A percentile compares a stretch with the other conserved stretches of the same genome.
phyloP scores from a whole-genome alignment of 2,888 invertebrate genomes.

The Ophion ventricosus region DNA sequence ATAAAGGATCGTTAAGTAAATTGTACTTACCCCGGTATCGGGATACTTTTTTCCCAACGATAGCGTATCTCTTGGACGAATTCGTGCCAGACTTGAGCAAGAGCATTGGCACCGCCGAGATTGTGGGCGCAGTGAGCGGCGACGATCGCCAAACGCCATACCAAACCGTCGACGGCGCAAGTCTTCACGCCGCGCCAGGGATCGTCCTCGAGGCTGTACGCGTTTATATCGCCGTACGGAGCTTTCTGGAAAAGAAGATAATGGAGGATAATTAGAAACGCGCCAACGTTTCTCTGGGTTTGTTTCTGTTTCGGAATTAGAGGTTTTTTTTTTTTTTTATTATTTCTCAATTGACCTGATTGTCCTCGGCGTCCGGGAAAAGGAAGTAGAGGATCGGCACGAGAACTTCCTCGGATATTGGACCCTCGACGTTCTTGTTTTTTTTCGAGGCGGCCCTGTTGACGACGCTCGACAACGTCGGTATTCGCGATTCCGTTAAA shows the following conservation, averaged over 20 bases:
- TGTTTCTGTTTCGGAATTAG: no score
- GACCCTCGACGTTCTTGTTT: slow-evolving; percentile 87
- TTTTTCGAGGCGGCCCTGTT: slow-evolving; percentile 85
- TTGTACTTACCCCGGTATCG: slow-evolving; percentile 92
- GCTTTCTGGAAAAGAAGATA: slow-evolving; percentile 72
- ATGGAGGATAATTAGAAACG: not conserved
- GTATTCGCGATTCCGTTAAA: slow-evolving; percentile 91
- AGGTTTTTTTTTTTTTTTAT: no score
- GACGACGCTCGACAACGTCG: slow-evolving; percentile 86
- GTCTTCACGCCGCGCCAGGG: slow-evolving; percentile 87
- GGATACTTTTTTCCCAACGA: slow-evolving; percentile 92
- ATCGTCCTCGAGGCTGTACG: slow-evolving; percentile 77
- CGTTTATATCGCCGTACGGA: slow-evolving; percentile 78
- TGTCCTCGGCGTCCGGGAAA: slow-evolving; percentile 94
- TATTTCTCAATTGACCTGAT: slow-evolving; percentile 79
- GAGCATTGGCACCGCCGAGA: slow-evolving; percentile 89
- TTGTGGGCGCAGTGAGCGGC: slow-evolving; percentile 90
- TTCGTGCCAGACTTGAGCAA: slow-evolving; percentile 97
- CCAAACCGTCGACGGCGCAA: slow-evolving; percentile 90
- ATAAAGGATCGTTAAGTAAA: slow-evolving; percentile 47
- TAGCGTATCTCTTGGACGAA: slow-evolving; percentile 95
- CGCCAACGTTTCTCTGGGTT: no score
- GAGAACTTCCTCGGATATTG: slow-evolving; percentile 90
- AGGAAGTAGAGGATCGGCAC: slow-evolving; percentile 92
- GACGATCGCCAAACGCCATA: slow-evolving; percentile 91